A percentile compares a stretch with the other conserved stretches of the same genome.
These are phyloP conservation scores for Agrypnia vestita DNA, from an alignment of 1,140 invertebrate species.

Conservation along the genomic window DNA sequence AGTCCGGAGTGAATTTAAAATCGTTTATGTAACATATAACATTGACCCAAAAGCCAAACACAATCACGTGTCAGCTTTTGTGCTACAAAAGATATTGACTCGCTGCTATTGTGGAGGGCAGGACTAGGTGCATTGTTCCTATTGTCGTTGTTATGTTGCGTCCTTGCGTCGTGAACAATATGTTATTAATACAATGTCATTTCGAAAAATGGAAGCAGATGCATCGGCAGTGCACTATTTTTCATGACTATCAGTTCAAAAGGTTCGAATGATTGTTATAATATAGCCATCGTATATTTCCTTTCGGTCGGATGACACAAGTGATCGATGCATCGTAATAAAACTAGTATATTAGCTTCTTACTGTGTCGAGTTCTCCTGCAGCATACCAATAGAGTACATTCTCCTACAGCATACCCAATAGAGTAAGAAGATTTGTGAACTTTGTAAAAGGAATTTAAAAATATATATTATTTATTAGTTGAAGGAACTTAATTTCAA, in stretches of 20 bases:
- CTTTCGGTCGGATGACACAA: no score
- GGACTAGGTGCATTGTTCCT: constrained; percentile 11
- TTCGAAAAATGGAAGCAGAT: constrained; percentile 33
- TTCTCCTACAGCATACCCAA: no score
- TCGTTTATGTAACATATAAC: constrained; percentile 40
- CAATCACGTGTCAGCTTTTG: constrained; percentile 21
- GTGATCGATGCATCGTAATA: no score
- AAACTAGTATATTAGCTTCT: no score
- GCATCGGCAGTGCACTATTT: constrained; percentile 28
- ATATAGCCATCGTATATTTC: no score
- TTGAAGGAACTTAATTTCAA: no score
- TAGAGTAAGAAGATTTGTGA: no score
- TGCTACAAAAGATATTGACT: constrained; percentile 40
- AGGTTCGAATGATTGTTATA: no score
- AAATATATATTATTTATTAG: no score
- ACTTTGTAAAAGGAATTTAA: no score
- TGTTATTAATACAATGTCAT: constrained; percentile 12
- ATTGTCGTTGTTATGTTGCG: constrained; percentile 26
- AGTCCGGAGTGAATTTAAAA: constrained; percentile 23
- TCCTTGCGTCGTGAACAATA: background rate
- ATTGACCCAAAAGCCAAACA: constrained; percentile 39
- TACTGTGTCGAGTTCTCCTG: no score
- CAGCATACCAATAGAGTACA: no score
- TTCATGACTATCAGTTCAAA: background rate
- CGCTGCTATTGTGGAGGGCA: background rate